Percentiles rank a stretch among this genome's conserved stretches.
These are phyloP conservation scores for Yponomeuta malinellus DNA, from an alignment of 2,888 invertebrate genomes.

Conservation along the genomic window DNA sequence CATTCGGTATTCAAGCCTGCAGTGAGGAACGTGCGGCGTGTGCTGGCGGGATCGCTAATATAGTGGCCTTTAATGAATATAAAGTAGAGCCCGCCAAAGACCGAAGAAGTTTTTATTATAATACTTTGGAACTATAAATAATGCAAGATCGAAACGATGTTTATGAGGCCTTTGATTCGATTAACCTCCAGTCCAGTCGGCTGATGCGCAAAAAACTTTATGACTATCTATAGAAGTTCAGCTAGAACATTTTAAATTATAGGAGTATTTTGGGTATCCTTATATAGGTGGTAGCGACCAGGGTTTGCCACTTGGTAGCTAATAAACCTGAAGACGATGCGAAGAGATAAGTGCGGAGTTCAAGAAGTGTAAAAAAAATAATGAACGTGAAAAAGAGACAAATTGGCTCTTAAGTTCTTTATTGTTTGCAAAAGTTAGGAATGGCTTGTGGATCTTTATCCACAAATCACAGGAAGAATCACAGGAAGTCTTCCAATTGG, in stretches of 20 bases:
- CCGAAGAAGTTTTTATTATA: conserved; percentile 1
- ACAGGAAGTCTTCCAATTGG: conserved; percentile 3
- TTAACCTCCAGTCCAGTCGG: background rate
- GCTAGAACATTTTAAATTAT: no score
- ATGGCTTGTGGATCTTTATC: background rate
- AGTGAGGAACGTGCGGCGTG: conserved; percentile 63
- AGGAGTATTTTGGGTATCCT: no score
- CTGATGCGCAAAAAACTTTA: background rate
- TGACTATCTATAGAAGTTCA: background rate
- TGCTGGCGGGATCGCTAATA: conserved; percentile 51
- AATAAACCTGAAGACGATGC: no score
- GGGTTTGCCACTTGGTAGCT: no score
- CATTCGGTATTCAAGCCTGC: conserved; percentile 43
- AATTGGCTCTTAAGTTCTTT: no score
- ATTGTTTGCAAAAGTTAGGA: no score
- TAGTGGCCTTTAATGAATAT: conserved; percentile 46
- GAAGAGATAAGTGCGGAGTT: no score
- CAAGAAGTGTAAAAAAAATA: no score
- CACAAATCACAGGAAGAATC: background rate
- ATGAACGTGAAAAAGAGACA: no score
- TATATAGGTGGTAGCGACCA: no score
- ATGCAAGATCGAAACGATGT: background rate
- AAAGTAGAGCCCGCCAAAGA: conserved; percentile 28
- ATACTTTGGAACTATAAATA: conserved; percentile 5
- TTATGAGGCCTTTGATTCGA: background rate